Evolutionary conservation across 2,888 invertebrate species (phyloP).

Genomic region (Epiblema foenella): DNA sequence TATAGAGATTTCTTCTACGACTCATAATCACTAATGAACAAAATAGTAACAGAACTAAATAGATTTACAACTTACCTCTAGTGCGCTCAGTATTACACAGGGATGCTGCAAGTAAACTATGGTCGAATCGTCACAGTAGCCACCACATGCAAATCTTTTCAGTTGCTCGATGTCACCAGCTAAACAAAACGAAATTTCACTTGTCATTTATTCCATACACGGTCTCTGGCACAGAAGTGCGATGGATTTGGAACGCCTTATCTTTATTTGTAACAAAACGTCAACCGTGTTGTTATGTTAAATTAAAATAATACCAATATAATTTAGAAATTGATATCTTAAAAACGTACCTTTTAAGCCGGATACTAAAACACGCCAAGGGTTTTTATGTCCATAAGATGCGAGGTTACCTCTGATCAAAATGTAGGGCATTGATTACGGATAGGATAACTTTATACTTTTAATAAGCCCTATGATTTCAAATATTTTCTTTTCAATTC

Average conservation of each 20-base stretch:
- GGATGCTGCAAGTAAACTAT: slow-evolving; percentile 95
- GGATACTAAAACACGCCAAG: slow-evolving; percentile 94
- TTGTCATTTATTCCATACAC: slow-evolving; percentile 7
- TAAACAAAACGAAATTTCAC: slow-evolving; percentile 61
- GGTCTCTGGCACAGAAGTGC: too few species aligned
- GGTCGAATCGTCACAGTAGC: slow-evolving; percentile 93
- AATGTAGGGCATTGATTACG: slow-evolving; percentile 93
- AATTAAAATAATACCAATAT: slow-evolving; percentile 22
- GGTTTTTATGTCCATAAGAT: slow-evolving; percentile 93
- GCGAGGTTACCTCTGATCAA: slow-evolving; percentile 94
- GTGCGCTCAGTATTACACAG: slow-evolving; percentile 93
- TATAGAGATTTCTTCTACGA: too few species aligned
- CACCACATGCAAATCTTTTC: slow-evolving; percentile 92
- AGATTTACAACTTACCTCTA: slow-evolving; percentile 85
- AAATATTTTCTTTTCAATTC: not conserved
- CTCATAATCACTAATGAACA: slow-evolving; percentile 9
- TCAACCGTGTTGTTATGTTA: not conserved
- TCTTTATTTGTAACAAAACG: slow-evolving; percentile 6
- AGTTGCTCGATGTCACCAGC: slow-evolving; percentile 93
- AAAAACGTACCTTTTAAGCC: slow-evolving; percentile 90
- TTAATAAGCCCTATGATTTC: slow-evolving; percentile 6
- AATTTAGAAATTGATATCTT: slow-evolving; percentile 33
- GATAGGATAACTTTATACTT: slow-evolving; percentile 60
- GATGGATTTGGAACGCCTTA: not conserved
- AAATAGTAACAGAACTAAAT: slow-evolving; percentile 1